Conservation (phyloP, 2,797 vertebrate genomes). For the Oreochromis mossambicus region DNA sequence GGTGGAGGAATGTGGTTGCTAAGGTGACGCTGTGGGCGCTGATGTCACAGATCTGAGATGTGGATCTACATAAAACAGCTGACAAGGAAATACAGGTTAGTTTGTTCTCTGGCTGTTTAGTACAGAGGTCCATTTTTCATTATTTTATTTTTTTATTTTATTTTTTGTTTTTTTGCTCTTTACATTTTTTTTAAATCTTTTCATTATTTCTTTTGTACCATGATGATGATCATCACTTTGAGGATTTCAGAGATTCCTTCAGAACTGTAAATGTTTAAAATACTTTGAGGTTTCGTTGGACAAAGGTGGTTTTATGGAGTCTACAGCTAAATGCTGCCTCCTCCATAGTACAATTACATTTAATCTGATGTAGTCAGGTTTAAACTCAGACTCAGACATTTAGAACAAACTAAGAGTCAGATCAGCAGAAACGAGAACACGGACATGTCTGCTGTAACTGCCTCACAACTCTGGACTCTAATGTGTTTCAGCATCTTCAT, state of each 20-base stretch:
- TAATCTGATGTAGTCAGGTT: no score
- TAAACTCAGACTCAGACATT: no score
- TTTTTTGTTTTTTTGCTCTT: accelerated
- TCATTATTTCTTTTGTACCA: accelerated
- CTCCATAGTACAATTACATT: no score
- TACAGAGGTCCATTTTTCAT: accelerated
- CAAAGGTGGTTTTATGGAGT: accelerated
- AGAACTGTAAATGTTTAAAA: accelerated
- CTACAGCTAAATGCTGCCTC: no score
- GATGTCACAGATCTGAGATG: accelerated
- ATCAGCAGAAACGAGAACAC: no score
- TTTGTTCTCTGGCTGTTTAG: no score
- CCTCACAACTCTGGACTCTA: no score
- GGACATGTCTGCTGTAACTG: no score
- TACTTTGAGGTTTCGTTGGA: accelerated
- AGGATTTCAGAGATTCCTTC: accelerated
- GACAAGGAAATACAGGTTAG: accelerated
- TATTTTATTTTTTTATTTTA: accelerated
- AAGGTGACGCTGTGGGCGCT: accelerated
- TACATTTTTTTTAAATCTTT: accelerated
- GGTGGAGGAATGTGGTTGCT: not conserved
- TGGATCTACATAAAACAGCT: no score
- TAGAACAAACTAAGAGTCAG: no score
- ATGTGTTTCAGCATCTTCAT: no score
- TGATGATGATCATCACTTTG: accelerated